Evolutionary conservation across 2,797 vertebrate genomes (phyloP), one percentile per base, ranked within the genome.

Genomic region (Mormyrops boulengeri): DNA sequence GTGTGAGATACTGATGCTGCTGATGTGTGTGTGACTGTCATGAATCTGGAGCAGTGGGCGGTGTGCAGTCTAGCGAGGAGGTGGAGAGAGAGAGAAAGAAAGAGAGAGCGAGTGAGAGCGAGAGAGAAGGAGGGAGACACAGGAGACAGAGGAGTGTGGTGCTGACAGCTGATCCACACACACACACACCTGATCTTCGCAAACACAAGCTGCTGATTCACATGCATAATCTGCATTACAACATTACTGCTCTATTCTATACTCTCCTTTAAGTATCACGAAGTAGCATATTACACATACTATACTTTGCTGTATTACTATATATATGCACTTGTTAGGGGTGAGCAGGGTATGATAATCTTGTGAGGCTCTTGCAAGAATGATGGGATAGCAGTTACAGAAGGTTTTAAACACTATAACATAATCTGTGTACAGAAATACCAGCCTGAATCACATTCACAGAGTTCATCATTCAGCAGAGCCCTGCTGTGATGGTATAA

Each of bases 1-100:
- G 69, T 19, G 77, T 19, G 17, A 84, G 82, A 14, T 85, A 85
- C 82, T 85, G 82, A 62, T 57, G 7, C 55, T 47, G 44, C 87
- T 88, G 57, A 88, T 88, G 50, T 66, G 52, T 66, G 52, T 90
- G 77, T 85, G 38, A 86, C 38, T 69, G 77, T 88, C 77, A 89
- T 88, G 88, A 85, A 89, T 89, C 77, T 90, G 84, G 84, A 57
- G 88, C 52, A 88, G 14, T 60, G 88, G 57, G 90, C 87, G 87
- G 89, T 85, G 90, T 89, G 90, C 87, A 87, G 88, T 66, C 60
- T 88, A 66, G 88, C 62, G 11, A 55, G 85, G 55, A 88, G 55
- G 57, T 41, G 57, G 87, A 49, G 88, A 84, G 73, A 57, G 88
- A 82, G 88, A 84, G 73, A 82, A 4, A 84, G 19, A 66, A 26